Evolutionary conservation across 2,113 vertebrate genomes (phyloP).

Genomic region (Eira barbara): DNA sequence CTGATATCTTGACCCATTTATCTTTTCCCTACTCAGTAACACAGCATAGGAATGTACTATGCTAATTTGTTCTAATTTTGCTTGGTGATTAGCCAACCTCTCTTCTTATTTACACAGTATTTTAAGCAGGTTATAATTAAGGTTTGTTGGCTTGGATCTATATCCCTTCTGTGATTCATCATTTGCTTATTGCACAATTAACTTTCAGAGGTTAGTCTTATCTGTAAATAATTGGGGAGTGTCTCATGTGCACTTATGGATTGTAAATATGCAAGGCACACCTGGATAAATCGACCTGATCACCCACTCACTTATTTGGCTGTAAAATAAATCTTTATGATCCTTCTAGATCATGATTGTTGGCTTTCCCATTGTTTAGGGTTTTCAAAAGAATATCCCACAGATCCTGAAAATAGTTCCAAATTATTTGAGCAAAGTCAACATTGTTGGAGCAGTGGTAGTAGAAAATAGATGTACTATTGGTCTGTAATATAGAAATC

Average conservation of each 20-base stretch:
- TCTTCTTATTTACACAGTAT: neutral
- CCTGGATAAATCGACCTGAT: neutral
- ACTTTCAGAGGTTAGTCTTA: constrained; percentile 1
- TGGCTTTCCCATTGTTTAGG: constrained; percentile 25
- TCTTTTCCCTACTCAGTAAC: neutral
- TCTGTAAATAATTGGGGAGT: neutral
- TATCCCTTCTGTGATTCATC: neutral
- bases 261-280: neutral
- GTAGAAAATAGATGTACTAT: constrained; percentile 10
- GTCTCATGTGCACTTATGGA: neutral
- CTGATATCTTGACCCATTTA: neutral
- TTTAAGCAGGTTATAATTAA: constrained; percentile 24
- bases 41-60: neutral
- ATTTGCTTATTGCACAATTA: neutral
- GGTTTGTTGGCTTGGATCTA: neutral
- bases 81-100: neutral
- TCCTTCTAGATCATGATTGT: neutral
- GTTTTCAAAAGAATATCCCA: constrained; percentile 1
- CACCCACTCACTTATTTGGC: neutral
- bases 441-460: neutral
- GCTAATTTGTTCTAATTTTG: neutral
- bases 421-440: constrained; percentile 32
- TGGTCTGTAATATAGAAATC: neutral
- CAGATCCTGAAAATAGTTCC: neutral
- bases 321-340: constrained; percentile 15